These are phyloP conservation scores for Cichladusa arquata DNA, from an alignment of 2,113 vertebrate species.

Conservation along the genomic window DNA sequence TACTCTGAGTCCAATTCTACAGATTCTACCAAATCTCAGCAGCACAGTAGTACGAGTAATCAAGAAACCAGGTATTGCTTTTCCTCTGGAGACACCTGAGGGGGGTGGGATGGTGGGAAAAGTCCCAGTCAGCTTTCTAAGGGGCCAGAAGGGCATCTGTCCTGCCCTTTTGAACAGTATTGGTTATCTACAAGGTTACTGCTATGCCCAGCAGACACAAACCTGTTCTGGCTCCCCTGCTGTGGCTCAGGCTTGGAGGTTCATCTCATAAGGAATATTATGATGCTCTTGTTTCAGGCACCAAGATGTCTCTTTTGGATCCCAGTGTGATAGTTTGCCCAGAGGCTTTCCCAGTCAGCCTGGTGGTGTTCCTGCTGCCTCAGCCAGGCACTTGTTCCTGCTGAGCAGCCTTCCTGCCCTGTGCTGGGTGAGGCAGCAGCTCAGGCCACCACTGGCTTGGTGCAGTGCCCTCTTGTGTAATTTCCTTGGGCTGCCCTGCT, in stretches of 20 bases:
- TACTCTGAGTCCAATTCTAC: slow-evolving; percentile 98
- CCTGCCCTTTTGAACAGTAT: not conserved
- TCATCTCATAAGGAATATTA: not conserved
- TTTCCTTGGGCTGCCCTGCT: not conserved
- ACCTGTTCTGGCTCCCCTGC: not conserved
- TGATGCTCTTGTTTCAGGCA: not conserved
- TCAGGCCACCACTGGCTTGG: not conserved
- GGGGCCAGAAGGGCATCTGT: not conserved
- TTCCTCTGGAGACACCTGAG: not conserved
- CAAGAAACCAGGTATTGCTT: slow-evolving; percentile 91
- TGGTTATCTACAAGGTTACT: not conserved
- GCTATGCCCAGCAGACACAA: not conserved
- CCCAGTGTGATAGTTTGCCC: not conserved
- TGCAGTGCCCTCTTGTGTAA: not conserved
- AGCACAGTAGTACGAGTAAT: slow-evolving; percentile 93
- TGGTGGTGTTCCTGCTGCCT: not conserved
- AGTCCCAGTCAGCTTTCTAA: not conserved
- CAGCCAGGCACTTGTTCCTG: not conserved
- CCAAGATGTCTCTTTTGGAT: not conserved
- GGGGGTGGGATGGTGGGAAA: not conserved
- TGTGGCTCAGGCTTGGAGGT: not conserved
- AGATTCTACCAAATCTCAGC: slow-evolving; percentile 97
- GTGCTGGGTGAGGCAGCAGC: not conserved
- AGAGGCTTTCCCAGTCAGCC: not conserved
- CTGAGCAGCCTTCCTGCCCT: not conserved